Percentiles rank a stretch among this genome's conserved stretches.
phyloP scores from a whole-genome alignment of 2,888 invertebrate genomes.

The Lithophane ornitopus region DNA sequence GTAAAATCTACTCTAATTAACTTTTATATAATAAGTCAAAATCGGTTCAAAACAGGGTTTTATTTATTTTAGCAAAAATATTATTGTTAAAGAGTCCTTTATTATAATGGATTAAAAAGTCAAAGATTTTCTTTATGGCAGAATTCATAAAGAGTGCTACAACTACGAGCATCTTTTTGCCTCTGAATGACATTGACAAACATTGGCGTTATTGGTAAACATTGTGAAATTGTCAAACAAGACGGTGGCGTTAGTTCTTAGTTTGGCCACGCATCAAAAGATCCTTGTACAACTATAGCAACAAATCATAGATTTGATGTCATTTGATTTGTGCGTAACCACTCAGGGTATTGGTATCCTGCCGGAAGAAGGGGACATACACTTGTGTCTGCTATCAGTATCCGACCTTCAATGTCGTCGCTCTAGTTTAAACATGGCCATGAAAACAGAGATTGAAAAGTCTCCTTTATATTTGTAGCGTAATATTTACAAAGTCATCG shows the following conservation, averaged over 20 bases:
- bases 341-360: constrained; percentile 1
- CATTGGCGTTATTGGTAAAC: too few relatives aligned
- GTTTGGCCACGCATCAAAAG: neutral
- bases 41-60: neutral
- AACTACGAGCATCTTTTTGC: neutral
- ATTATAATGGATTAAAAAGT: neutral
- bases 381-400: neutral
- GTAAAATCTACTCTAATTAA: neutral
- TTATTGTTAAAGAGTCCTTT: neutral
- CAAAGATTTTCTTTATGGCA: neutral
- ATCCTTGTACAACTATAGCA: neutral
- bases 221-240: neutral
- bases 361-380: constrained; percentile 31
- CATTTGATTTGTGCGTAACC: neutral
- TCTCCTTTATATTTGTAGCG: constrained; percentile 10
- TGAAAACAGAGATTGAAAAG: constrained; percentile 36
- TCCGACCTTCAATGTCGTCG: constrained; percentile 19
- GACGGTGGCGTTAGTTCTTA: neutral
- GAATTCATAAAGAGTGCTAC: too few relatives aligned
- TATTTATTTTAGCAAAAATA: neutral
- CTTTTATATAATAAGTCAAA: neutral
- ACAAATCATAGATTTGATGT: neutral
- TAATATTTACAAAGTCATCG: constrained; percentile 40
- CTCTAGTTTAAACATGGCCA: constrained; percentile 21
- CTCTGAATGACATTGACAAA: too few relatives aligned